A percentile compares a stretch with the other conserved stretches of the same genome.
phyloP scores from a whole-genome alignment of 2,113 vertebrate species.

The Aegotheles bennettii region DNA sequence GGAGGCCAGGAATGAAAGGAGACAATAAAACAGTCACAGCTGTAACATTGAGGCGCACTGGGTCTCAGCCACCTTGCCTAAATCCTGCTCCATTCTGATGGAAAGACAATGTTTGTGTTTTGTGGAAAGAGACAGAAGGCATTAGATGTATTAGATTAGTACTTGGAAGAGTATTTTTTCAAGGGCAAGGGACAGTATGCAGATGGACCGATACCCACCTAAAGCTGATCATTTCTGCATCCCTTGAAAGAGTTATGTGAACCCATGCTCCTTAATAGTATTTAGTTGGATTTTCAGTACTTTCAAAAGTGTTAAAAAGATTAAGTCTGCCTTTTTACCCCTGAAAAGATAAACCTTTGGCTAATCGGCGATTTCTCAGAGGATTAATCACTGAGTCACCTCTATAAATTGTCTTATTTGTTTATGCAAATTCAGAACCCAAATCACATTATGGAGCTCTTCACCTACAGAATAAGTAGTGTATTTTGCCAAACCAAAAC shows the following conservation, averaged over 20 bases:
- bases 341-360: not conserved
- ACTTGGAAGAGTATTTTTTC: not conserved
- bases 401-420: not conserved
- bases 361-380: not conserved
- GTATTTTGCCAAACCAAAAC: not conserved
- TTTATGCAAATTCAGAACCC: not conserved
- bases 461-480: not conserved
- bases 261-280: not conserved
- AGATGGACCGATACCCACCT: not conserved
- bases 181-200: not conserved
- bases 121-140: not conserved
- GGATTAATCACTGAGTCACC: not conserved
- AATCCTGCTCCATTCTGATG: not conserved
- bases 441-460: not conserved
- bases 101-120: not conserved
- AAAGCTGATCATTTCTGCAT: not conserved
- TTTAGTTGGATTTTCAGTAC: not conserved
- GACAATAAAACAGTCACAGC: not conserved
- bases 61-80: not conserved
- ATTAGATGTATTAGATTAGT: not conserved
- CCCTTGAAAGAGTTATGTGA: not conserved
- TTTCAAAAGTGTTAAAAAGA: not conserved
- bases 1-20: not conserved
- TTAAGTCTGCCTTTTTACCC: not conserved
- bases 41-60: accelerated